Conservation (phyloP, 2,888 invertebrate species). For the Lobophora halterata region DNA sequence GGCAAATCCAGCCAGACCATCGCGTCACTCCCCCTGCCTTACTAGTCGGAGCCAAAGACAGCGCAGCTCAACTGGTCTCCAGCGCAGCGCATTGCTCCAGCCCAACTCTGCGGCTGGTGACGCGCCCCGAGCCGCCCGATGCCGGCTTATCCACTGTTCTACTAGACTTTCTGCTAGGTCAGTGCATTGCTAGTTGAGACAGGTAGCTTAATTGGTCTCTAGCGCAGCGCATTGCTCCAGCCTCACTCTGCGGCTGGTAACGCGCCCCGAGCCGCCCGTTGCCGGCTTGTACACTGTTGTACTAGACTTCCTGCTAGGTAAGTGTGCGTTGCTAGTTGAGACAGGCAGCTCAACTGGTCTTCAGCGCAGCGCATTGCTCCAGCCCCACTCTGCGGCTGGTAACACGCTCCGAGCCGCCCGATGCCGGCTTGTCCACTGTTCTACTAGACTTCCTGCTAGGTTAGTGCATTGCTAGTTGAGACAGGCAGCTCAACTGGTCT, state of each 20-base stretch:
- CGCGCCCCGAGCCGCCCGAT: constrained; percentile 47
- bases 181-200: constrained; percentile 58
- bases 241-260: constrained; percentile 56
- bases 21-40: constrained; percentile 48
- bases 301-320: constrained; percentile 60
- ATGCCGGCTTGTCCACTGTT: too few species aligned
- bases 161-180: too few species aligned
- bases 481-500: constrained; percentile 61
- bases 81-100: constrained; percentile 58
- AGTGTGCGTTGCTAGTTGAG: too few species aligned
- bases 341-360: too few species aligned
- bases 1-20: constrained; percentile 46
- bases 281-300: constrained; percentile 49
- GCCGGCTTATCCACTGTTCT: too few species aligned
- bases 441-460: too few species aligned
- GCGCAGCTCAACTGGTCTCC: constrained; percentile 62
- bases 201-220: constrained; percentile 62
- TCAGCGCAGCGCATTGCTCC: too few species aligned
- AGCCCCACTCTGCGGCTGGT: too few species aligned
- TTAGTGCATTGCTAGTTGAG: constrained; percentile 61
- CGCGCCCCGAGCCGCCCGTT: constrained; percentile 47
- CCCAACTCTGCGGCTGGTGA: constrained; percentile 56
- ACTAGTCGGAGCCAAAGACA: constrained; percentile 50
- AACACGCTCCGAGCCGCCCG: constrained; percentile 44
- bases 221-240: constrained; percentile 58